Evolutionary conservation across 2,113 vertebrate species (phyloP), one percentile per base, ranked within the genome.

Genomic region (Lanius collurio): DNA sequence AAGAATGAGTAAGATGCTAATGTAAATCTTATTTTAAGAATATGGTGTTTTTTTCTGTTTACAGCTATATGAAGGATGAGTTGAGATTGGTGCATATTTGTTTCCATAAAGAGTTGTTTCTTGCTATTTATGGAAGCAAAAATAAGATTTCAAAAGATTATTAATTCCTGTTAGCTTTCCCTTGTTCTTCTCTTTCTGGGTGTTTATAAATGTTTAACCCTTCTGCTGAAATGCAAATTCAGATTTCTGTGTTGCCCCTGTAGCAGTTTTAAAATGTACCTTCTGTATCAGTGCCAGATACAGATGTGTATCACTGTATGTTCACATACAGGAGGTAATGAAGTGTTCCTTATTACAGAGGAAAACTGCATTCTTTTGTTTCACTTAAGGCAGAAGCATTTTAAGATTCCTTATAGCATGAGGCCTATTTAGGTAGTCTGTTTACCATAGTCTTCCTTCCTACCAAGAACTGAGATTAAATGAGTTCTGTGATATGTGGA

Each of bases 91-190:
- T 83, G 65, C 77, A 21, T 70, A 42, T 84, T 94, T 78, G 35
- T 78, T 92, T 94, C 81, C 27, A 5, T 87, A 39, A 82, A 63
- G 17, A 73, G 41, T 39, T 76, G 24, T 83, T 83, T 77, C 41
- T 26, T 80, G 27, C 63, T 90, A 6, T 81, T 91, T 94, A 81
- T 87, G 84, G 81, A 93, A 93, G 27, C 81, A 77, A 60, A 92
- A 73, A 23, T 46, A 79, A 71, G 26, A 67, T 90, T 79, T 69
- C 50, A 33, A 26, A 73, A 78, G 13, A 11, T 30, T 42, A 11
- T 44, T 81, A 71, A 42, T 87, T 84, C 13, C 21, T 94, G 27
- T 73, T 96, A 95, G 41, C 62, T 89, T 91, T 94, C 47, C 13
- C 15, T 75, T 47, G 26, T 95, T 22, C 2, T 92, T 68, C 12